A percentile compares a stretch with the other conserved stretches of the same genome.
These are phyloP conservation scores for Trachymyrmex cornetzi DNA, from an alignment of 1,140 invertebrate species.

Conservation along the genomic window DNA sequence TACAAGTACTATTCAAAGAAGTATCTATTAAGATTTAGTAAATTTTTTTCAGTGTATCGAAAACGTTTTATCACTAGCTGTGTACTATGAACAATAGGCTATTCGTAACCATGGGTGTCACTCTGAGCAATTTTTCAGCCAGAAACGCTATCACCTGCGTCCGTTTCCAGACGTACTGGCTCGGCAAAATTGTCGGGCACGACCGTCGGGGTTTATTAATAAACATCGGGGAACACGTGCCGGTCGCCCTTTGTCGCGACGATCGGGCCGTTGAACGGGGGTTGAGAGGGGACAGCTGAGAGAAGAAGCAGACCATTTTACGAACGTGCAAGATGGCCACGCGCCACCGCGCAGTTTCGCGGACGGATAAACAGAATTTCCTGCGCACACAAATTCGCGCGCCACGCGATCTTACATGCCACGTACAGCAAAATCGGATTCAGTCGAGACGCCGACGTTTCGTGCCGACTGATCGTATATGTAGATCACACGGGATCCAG, in stretches of 20 bases:
- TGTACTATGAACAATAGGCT: neutral
- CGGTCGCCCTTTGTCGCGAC: conserved; percentile 82
- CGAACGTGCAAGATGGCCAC: conserved; percentile 66
- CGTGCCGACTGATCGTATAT: conserved; percentile 39
- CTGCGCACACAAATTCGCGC: conserved; percentile 53
- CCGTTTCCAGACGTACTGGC: conserved; percentile 77
- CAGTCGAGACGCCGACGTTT: conserved; percentile 17
- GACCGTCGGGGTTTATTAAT: conserved; percentile 84
- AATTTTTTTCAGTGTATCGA: too few species aligned
- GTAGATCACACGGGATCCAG: conserved; percentile 27
- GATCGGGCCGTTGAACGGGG: conserved; percentile 68
- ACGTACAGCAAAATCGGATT: conserved; percentile 42
- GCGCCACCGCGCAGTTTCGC: conserved; percentile 45
- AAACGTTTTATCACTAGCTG: neutral
- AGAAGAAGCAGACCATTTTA: conserved; percentile 75
- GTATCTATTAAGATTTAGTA: too few species aligned
- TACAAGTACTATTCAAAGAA: too few species aligned
- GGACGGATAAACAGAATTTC: conserved; percentile 64
- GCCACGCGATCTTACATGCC: conserved; percentile 41
- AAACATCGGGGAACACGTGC: conserved; percentile 84
- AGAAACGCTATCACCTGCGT: conserved; percentile 68
- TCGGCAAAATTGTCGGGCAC: conserved; percentile 80
- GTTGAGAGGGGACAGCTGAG: conserved; percentile 70
- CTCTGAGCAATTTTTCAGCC: conserved; percentile 42
- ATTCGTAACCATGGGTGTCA: neutral